These are phyloP conservation scores for Amphipyra tragopoginis DNA, from an alignment of 2,888 invertebrate species.

Conservation along the genomic window DNA sequence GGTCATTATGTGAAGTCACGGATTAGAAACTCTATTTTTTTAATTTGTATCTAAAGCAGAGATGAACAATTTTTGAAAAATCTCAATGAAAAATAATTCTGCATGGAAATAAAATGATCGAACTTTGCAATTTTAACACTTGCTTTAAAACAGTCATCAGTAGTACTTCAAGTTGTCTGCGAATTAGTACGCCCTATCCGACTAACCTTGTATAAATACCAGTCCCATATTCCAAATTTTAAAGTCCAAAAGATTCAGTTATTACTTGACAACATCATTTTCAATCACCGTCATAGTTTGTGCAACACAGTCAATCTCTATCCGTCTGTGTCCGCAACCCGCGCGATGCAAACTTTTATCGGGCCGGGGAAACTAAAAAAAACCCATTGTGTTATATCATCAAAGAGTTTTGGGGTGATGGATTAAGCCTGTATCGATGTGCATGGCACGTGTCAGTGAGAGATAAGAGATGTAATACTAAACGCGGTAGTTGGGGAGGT, in stretches of 20 bases:
- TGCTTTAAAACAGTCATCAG: too few relatives aligned
- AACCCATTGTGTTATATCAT: constrained; percentile 74
- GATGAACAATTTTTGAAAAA: too few relatives aligned
- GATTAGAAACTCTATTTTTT: too few relatives aligned
- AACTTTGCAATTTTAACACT: too few relatives aligned
- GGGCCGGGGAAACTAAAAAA: constrained; percentile 57
- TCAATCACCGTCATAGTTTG: constrained; percentile 29
- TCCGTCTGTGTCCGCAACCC: constrained; percentile 24
- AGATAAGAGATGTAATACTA: constrained; percentile 74
- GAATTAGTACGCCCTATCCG: too few relatives aligned
- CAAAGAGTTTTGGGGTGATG: constrained; percentile 85
- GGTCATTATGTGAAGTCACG: too few relatives aligned
- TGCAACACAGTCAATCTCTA: constrained; percentile 34
- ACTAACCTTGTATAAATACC: too few relatives aligned
- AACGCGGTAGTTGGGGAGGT: constrained; percentile 51
- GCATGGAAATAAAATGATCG: too few relatives aligned
- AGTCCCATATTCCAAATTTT: background rate
- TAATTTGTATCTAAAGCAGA: too few relatives aligned
- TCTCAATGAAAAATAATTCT: too few relatives aligned
- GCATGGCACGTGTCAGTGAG: constrained; percentile 74
- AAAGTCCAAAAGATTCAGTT: background rate
- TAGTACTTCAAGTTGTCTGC: too few relatives aligned
- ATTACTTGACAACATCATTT: constrained; percentile 6
- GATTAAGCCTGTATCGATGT: constrained; percentile 80
- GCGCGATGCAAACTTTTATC: constrained; percentile 55